phyloP scores from a whole-genome alignment of 2,888 invertebrate genomes.

The Folsomia manolachei region DNA sequence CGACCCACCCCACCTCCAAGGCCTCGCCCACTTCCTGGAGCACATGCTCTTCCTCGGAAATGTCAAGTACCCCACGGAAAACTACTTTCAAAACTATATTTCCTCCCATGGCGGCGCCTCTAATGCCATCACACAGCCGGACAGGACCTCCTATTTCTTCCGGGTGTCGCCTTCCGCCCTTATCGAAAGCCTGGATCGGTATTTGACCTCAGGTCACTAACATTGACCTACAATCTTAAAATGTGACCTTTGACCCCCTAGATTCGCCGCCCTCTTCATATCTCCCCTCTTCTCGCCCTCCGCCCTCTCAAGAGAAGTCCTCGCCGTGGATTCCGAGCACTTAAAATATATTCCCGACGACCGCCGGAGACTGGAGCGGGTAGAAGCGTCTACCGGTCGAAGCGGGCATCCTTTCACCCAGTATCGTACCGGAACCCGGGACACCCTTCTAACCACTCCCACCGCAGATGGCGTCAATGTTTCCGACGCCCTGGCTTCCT shows the following conservation, averaged over 20 bases:
- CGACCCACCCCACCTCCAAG: background rate
- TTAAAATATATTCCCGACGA: background rate
- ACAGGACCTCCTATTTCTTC: background rate
- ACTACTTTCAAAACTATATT: background rate
- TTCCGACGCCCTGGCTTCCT: background rate
- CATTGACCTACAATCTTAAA: no score
- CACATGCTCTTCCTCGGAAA: background rate
- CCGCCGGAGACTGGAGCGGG: background rate
- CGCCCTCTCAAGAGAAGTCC: background rate
- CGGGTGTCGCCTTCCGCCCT: background rate
- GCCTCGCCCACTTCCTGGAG: background rate
- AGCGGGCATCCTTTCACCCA: background rate
- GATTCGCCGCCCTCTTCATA: background rate
- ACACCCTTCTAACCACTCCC: background rate
- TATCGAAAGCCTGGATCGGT: background rate
- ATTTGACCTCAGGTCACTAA: no score
- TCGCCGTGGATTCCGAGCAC: background rate
- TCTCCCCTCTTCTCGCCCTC: background rate
- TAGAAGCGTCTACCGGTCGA: background rate
- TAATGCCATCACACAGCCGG: background rate
- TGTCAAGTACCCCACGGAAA: background rate
- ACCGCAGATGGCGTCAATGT: background rate
- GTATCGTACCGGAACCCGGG: background rate
- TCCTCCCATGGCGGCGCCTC: background rate
- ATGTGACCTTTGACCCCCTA: background rate